A percentile compares a stretch with the other conserved stretches of the same genome.
Conservation (phyloP, 2,797 vertebrate genomes). For the Amazona ochrocephala region DNA sequence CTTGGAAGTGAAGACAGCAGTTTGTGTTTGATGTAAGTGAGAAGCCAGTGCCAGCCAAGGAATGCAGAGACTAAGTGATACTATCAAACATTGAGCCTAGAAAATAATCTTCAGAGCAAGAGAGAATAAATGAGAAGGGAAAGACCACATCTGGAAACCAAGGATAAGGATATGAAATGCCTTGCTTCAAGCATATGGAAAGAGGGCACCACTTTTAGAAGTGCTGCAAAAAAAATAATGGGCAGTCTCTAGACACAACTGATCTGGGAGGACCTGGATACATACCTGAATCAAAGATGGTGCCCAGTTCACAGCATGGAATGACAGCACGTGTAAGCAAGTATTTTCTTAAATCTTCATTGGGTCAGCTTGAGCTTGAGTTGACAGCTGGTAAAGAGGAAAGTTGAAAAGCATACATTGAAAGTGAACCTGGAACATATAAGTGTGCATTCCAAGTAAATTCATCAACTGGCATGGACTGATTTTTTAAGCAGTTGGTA, state of each 20-base stretch:
- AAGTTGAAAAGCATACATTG: neutral
- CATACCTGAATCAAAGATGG: neutral
- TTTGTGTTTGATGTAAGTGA: neutral
- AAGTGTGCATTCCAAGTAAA: neutral
- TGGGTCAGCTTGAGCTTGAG: neutral
- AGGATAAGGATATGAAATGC: neutral
- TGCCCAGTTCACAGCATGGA: neutral
- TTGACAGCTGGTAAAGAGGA: neutral
- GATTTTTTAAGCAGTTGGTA: neutral
- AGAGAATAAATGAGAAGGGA: neutral
- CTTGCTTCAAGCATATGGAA: neutral
- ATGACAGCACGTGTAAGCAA: neutral
- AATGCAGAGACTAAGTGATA: neutral
- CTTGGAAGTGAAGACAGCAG: neutral
- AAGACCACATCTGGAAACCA: neutral
- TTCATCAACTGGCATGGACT: neutral
- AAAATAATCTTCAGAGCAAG: neutral
- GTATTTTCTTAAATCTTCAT: slow-evolving; percentile 7
- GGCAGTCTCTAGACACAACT: neutral
- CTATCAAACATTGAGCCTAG: neutral
- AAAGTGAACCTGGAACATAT: neutral
- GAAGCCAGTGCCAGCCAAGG: neutral
- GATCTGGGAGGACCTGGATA: neutral
- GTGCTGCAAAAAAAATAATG: neutral
- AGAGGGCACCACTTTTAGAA: neutral